phyloP scores from a whole-genome alignment of 2,113 vertebrate genomes.

The Crotalus tigris region DNA sequence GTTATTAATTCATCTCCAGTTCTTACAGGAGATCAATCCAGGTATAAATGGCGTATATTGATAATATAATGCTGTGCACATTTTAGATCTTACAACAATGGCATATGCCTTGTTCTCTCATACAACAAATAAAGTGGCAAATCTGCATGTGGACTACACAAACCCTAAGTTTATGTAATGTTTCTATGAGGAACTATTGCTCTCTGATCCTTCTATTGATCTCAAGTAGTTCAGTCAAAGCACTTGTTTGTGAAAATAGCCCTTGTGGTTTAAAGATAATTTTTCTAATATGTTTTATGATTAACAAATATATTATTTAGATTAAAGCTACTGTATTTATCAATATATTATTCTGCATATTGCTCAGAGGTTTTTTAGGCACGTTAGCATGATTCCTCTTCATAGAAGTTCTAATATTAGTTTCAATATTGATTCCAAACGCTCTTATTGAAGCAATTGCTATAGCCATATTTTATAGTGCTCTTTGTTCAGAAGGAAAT shows the following conservation, averaged over 20 bases:
- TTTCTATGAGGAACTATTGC: neutral
- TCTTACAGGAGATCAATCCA: neutral
- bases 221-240: neutral
- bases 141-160: neutral
- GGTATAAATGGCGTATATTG: neutral
- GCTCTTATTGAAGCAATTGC: neutral
- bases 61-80: neutral
- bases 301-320: neutral
- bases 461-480: neutral
- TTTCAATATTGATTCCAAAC: neutral
- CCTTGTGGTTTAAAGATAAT: neutral
- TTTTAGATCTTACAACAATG: neutral
- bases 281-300: neutral
- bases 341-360: neutral
- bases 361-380: neutral
- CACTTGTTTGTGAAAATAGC: neutral
- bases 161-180: neutral
- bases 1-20: neutral
- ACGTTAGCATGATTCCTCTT: neutral
- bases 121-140: neutral
- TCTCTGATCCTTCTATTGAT: neutral
- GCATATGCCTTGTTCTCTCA: neutral
- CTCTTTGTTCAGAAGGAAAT: neutral
- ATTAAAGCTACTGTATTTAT: neutral
- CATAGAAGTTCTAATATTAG: neutral